phyloP scores from a whole-genome alignment of 2,888 invertebrate species.

The Schizaphis graminum region DNA sequence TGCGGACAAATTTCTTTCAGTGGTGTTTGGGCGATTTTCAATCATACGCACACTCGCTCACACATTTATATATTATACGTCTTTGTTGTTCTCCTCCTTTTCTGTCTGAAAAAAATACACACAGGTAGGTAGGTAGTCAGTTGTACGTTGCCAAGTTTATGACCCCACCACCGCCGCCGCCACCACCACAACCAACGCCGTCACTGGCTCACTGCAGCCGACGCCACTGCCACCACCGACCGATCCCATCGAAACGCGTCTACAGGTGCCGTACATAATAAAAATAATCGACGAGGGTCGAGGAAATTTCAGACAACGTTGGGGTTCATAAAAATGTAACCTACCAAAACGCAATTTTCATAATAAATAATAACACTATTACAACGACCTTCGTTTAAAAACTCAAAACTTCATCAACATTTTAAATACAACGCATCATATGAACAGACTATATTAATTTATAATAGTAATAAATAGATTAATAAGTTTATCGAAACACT shows the following conservation, averaged over 20 bases:
- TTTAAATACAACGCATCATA: neutral
- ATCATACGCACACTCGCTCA: neutral
- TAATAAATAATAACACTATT: neutral
- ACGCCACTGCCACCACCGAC: conserved; percentile 22
- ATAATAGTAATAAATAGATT: neutral
- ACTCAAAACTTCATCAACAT: neutral
- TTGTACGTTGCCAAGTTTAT: conserved; percentile 64
- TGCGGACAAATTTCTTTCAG: neutral
- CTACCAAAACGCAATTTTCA: neutral
- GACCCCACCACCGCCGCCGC: conserved; percentile 3
- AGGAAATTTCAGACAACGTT: neutral
- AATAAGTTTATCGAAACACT: neutral
- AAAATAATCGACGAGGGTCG: conserved; percentile 48
- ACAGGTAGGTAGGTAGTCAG: conserved; percentile 45
- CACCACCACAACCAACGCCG: neutral
- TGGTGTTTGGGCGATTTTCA: conserved; percentile 31
- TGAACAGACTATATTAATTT: neutral
- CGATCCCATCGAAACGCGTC: conserved; percentile 38
- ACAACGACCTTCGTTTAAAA: neutral
- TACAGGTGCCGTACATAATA: conserved; percentile 42
- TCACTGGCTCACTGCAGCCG: conserved; percentile 9
- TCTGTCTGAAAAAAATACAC: conserved; percentile 29
- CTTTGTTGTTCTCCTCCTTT: conserved; percentile 57
- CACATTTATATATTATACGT: conserved; percentile 8
- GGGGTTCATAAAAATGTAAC: neutral